A percentile compares a stretch with the other conserved stretches of the same genome.
phyloP scores from a whole-genome alignment of 2,113 vertebrate genomes.

The Urocitellus parryii region DNA sequence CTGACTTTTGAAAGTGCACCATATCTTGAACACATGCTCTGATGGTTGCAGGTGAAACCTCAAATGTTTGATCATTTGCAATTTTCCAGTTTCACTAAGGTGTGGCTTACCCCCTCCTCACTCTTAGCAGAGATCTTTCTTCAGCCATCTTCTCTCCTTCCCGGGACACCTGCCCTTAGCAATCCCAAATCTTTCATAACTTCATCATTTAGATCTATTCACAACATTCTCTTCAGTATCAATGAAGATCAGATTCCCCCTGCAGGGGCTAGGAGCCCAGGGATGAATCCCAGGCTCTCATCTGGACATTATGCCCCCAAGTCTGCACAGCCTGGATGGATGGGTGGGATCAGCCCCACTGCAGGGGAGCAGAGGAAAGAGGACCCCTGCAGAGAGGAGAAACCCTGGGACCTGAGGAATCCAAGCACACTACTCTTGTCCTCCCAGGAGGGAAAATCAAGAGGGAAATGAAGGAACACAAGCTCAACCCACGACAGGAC shows the following conservation, averaged over 20 bases:
- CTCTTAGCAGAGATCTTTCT: no score
- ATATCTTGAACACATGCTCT: accelerated
- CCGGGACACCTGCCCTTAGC: no score
- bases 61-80: no score
- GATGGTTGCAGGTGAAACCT: no score
- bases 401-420: no score
- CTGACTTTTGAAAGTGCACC: neutral
- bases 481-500: no score
- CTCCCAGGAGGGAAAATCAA: neutral
- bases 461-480: neutral
- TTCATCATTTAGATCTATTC: neutral
- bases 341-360: neutral
- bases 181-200: no score
- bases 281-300: neutral
- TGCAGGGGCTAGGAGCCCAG: neutral
- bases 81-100: no score
- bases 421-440: accelerated
- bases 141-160: no score
- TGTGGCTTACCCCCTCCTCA: no score
- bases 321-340: neutral
- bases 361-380: neutral
- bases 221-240: no score
- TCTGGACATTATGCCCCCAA: neutral
- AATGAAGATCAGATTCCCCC: neutral
- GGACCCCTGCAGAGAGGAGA: neutral